These are phyloP conservation scores for Micropoecilia bifurca DNA, from an alignment of 2,797 vertebrate species.

Conservation along the genomic window DNA sequence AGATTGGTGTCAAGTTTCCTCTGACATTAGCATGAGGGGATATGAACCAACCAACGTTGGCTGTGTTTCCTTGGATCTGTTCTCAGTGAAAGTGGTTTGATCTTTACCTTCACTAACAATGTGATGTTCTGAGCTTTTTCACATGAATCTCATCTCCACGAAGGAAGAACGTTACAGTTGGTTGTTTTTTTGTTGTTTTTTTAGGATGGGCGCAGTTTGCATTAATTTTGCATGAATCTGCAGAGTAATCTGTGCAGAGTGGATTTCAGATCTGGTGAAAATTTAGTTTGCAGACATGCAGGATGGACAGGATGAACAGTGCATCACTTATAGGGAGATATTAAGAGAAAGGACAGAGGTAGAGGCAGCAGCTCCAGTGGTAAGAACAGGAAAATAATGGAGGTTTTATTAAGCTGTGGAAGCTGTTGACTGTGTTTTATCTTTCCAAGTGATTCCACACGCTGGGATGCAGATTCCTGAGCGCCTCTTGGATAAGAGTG, in stretches of 20 bases:
- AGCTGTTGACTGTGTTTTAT: not conserved
- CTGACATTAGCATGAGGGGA: not conserved
- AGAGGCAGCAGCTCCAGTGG: not conserved
- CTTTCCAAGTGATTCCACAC: constrained; percentile 53
- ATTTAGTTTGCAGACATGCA: not conserved
- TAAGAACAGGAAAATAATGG: not conserved
- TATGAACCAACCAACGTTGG: not conserved
- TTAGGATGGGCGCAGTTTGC: not conserved
- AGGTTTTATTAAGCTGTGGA: not conserved
- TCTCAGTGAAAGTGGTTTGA: not conserved
- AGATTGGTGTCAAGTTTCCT: not conserved
- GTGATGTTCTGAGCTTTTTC: not conserved
- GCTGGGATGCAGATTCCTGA: constrained; percentile 64
- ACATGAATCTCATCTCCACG: not conserved
- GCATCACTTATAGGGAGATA: not conserved
- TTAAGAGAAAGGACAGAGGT: not conserved
- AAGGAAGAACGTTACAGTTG: not conserved
- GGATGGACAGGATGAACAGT: not conserved
- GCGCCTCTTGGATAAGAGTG: constrained; percentile 64
- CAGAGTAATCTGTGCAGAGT: not conserved
- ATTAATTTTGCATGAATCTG: not conserved
- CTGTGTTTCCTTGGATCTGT: not conserved
- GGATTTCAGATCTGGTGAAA: not conserved
- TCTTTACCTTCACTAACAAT: not conserved
- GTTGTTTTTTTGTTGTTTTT: too few relatives aligned